Conservation (phyloP, 2,888 invertebrate species). For the Arenicola marina region DNA sequence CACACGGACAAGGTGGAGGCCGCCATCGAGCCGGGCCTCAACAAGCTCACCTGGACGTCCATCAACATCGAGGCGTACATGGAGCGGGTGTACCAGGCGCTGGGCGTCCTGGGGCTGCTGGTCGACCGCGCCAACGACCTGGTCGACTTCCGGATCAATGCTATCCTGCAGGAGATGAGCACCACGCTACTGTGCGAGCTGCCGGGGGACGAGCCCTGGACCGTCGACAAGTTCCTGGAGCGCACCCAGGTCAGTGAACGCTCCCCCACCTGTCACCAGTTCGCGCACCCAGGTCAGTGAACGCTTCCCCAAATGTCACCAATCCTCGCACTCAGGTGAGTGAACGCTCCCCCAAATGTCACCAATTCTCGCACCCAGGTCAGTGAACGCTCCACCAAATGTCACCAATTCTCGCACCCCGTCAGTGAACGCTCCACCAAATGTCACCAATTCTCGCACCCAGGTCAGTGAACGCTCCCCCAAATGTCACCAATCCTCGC, state of each 20-base stretch:
- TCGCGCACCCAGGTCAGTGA: conserved; percentile 73
- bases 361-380: conserved; percentile 71
- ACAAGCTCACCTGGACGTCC: conserved; percentile 84
- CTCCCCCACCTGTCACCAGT: background rate
- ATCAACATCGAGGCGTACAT: conserved; percentile 80
- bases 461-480: no score
- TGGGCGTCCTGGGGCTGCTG: conserved; percentile 75
- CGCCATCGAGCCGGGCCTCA: conserved; percentile 41
- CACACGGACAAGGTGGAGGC: conserved; percentile 76
- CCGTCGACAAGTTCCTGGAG: conserved; percentile 82
- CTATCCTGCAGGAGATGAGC: conserved; percentile 86
- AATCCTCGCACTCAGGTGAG: conserved; percentile 71
- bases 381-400: background rate
- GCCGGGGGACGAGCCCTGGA: conserved; percentile 85
- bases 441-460: no score
- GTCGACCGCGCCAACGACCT: conserved; percentile 64
- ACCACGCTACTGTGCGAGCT: conserved; percentile 79
- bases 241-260: conserved; percentile 72
- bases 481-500: no score
- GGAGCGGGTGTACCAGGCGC: conserved; percentile 66
- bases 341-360: background rate
- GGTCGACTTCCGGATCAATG: conserved; percentile 73
- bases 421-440: background rate
- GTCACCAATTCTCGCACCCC: background rate
- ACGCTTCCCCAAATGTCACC: background rate